phyloP scores from a whole-genome alignment of 2,797 vertebrate genomes.

The Falco naumanni region DNA sequence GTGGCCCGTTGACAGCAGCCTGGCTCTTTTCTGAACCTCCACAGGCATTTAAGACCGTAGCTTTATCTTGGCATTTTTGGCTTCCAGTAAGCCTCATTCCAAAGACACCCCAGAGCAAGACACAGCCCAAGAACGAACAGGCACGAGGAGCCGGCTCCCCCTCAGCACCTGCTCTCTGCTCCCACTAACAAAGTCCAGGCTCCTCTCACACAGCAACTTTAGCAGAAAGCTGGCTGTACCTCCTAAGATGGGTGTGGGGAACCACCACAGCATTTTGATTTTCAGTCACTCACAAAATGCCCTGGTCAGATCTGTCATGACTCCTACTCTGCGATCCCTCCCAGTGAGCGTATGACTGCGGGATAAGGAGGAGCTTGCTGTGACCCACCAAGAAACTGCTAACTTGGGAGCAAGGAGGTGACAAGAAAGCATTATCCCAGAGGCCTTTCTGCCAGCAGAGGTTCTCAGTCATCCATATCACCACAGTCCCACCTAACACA shows the following conservation, averaged over 20 bases:
- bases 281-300: neutral
- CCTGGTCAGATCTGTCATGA: neutral
- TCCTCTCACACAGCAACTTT: neutral
- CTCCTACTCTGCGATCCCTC: fast-evolving
- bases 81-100: neutral
- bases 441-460: neutral
- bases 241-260: neutral
- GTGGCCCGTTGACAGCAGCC: neutral
- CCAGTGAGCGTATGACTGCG: neutral
- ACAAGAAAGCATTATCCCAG: neutral
- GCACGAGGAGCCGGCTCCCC: neutral
- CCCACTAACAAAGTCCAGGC: neutral
- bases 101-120: neutral
- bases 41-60: neutral
- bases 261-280: neutral
- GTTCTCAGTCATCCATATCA: neutral
- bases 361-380: neutral
- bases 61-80: neutral
- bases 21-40: neutral
- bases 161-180: neutral
- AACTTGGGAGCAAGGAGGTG: neutral
- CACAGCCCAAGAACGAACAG: neutral
- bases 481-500: neutral
- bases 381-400: neutral
- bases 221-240: neutral